Evolutionary conservation across 2,888 invertebrate genomes (phyloP), one percentile per base, ranked within the genome.

Genomic region (Philaethria dido): DNA sequence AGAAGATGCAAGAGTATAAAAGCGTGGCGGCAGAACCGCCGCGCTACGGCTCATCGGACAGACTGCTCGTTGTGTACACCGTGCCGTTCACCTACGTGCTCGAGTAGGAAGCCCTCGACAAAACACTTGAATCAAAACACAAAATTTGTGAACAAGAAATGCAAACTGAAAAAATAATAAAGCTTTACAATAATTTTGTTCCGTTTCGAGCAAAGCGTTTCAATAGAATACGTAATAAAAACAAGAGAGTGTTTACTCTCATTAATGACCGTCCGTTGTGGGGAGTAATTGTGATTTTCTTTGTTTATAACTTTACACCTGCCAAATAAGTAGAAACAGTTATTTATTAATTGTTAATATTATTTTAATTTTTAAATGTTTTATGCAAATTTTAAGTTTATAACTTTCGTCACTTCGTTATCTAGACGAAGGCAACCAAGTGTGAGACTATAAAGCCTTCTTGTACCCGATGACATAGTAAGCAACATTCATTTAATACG

Each of bases 1-100:
- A 86, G 81, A 69, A 79, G 75, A 68, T 69, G 74, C 66, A 76
- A 71, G 75, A 77, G 80, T 80, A 78, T 83, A 78, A 74, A 78
- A 78, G 84, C 83, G 83, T 77, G 82, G 84, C 87, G 87, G 88
- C 89, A 91, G 85, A 88, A 87, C 92, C 90, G 90, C 86, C 88
- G 80, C 91, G 89, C 89, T 88, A 89, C 90, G 92, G 87, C 89
- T 90, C 92, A 92, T 92, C 90, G 88, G 86, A 80, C 85, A 88
- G 88, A 92, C 92, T 92, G 89, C 76, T 79, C 67, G 64, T 66
- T 55, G 67, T 62, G 69, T 77, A 77, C 78, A 77, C 77, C 78
- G 74, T 78, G 69, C 76, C 86, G 80, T 78, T 86, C 82, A 80
- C 85, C 84, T 82, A 81, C 76, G 77, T 82, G 80, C 80, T 82